Evolutionary conservation across 1,140 invertebrate species (phyloP), one percentile per base, ranked within the genome.

Genomic region (Leucophenga varia): DNA sequence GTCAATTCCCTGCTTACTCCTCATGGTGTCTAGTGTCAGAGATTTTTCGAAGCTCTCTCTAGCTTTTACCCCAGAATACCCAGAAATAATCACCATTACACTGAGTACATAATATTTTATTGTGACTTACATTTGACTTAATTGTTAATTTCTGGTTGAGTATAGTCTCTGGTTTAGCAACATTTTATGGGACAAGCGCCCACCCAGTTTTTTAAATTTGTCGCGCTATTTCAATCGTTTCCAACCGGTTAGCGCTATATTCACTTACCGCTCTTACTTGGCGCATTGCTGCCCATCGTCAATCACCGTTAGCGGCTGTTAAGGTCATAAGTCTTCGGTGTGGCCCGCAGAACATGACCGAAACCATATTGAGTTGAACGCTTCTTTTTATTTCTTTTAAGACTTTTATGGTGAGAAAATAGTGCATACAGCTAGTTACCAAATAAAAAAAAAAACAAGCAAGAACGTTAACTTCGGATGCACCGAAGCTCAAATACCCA

Each of bases 381-480:
- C 10, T 6, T 25, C 22, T 25, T 5, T 25, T 5, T 25, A 25
- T 25, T 6, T 25, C 10, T 25, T 25, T 25, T 25, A 5, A 5
- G 22, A 25, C 22, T 5, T 25, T 25, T 25, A 25, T 35, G 52
- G 59, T 61, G 63, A 54, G 55, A 55, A 55, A 65, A 63, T 67
- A 54, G 52, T 41, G 54, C 56, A 52, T 57, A 57, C 53, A 59
- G 59, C 67, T 67, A 45, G 55, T 52, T 52, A 57, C 55, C 55
- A 54, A 54, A 52, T 41, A 51, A 49, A 57, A 57, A 6, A 35
- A 35, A n/a, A 13, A 13, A 35, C 12, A 13, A 12, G n/a, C n/a
- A n/a, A n/a, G n/a, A n/a, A n/a, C n/a, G n/a, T n/a, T n/a, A n/a
- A n/a, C n/a, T n/a, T n/a, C n/a, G n/a, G n/a, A n/a, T n/a, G n/a